Evolutionary conservation across 2,888 invertebrate species (phyloP).

Genomic region (Nemapogon koenigi): DNA sequence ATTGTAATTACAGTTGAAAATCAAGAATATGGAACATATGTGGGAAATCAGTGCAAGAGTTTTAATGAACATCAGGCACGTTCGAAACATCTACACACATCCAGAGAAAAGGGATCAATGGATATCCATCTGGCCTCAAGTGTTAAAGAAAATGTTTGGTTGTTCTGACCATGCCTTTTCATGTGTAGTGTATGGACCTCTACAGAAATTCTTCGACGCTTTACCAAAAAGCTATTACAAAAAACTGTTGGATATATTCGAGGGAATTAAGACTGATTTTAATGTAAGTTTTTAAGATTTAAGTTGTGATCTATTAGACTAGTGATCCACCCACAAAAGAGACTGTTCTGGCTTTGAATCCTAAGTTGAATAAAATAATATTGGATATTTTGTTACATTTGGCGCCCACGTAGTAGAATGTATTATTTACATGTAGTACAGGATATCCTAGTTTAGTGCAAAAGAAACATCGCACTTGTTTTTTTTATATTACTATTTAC

Average conservation of each 20-base stretch:
- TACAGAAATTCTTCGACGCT: slow-evolving; percentile 66
- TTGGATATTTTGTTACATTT: no score
- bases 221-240: slow-evolving; percentile 63
- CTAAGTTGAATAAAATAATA: no score
- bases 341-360: no score
- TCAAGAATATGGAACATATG: slow-evolving; percentile 69
- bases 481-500: no score
- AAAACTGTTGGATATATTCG: slow-evolving; percentile 56
- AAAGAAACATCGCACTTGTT: no score
- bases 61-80: slow-evolving; percentile 67
- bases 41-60: slow-evolving; percentile 67
- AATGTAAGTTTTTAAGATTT: slow-evolving; percentile 33
- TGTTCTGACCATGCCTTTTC: slow-evolving; percentile 71
- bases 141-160: slow-evolving; percentile 69
- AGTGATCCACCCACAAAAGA: no score
- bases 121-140: slow-evolving; percentile 67
- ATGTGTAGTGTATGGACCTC: slow-evolving; percentile 67
- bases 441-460: no score
- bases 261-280: slow-evolving; percentile 67
- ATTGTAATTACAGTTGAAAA: slow-evolving; percentile 64
- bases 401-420: no score
- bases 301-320: no score
- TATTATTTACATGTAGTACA: no score
- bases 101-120: slow-evolving; percentile 68
- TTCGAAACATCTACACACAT: slow-evolving; percentile 70